Percentiles rank a stretch among this genome's conserved stretches.
phyloP scores from a whole-genome alignment of 2,888 invertebrate species.

The Drosophila borborema region DNA sequence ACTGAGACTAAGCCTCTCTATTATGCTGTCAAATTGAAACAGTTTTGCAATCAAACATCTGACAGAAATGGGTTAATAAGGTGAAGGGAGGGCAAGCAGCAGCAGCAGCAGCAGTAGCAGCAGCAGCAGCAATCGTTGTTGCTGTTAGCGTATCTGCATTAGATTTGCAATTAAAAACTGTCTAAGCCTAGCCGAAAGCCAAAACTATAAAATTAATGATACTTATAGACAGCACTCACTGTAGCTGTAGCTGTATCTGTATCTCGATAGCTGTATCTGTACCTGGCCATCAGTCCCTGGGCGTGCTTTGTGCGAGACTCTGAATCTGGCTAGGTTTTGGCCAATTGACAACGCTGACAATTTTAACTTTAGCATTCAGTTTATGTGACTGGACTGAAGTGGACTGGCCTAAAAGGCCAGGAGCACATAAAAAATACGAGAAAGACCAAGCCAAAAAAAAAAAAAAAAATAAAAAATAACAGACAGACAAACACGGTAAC shows the following conservation, averaged over 20 bases:
- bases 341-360: slow-evolving; percentile 66
- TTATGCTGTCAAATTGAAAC: slow-evolving; percentile 5
- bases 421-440: slow-evolving; percentile 6
- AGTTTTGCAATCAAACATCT: slow-evolving; percentile 35
- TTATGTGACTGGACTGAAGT: slow-evolving; percentile 50
- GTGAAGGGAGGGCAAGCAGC: neutral
- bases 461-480: slow-evolving; percentile 5
- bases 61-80: slow-evolving; percentile 20
- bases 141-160: slow-evolving; percentile 36
- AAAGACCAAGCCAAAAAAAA: slow-evolving; percentile 1
- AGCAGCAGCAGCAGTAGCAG: neutral
- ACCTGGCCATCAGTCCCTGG: slow-evolving; percentile 16
- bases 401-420: slow-evolving; percentile 25
- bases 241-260: neutral
- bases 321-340: slow-evolving; percentile 64
- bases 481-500: slow-evolving; percentile 31
- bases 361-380: slow-evolving; percentile 68
- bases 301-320: slow-evolving; percentile 28
- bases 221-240: slow-evolving; percentile 62
- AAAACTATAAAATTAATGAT: slow-evolving; percentile 72
- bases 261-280: neutral
- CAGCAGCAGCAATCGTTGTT: neutral
- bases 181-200: slow-evolving; percentile 36
- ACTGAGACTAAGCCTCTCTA: neutral
- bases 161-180: slow-evolving; percentile 54